Percentiles rank a stretch among this genome's conserved stretches.
Conservation (phyloP, 2,797 vertebrate genomes). For the Sebastes matsubarae region DNA sequence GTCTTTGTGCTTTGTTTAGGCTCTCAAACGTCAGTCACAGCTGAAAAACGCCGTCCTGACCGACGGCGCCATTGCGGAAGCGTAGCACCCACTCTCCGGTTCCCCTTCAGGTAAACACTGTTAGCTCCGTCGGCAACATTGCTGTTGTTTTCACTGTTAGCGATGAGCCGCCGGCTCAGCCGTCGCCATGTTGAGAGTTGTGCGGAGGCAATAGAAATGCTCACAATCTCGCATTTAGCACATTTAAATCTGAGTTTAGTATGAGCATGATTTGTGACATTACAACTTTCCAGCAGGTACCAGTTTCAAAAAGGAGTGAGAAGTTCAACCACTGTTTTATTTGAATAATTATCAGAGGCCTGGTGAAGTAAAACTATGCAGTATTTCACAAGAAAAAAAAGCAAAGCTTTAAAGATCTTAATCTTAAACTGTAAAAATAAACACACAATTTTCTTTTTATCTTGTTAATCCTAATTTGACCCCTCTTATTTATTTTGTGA, state of each 20-base stretch:
- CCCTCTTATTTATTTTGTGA: slow-evolving; percentile 2
- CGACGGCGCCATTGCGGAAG: background rate
- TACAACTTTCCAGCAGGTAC: background rate
- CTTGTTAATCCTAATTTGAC: slow-evolving; percentile 5
- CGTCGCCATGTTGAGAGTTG: too few species aligned
- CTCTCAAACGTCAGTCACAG: background rate
- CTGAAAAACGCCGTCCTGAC: background rate
- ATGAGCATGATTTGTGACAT: background rate
- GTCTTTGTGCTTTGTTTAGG: background rate
- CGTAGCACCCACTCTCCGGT: background rate
- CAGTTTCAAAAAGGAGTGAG: background rate
- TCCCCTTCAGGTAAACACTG: too few species aligned
- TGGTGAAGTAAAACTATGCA: background rate
- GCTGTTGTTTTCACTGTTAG: too few species aligned
- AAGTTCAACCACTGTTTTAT: background rate
- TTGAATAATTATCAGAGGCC: background rate
- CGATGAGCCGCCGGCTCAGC: rapidly evolving
- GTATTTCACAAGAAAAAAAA: background rate
- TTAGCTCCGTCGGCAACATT: too few species aligned
- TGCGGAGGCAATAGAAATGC: too few species aligned
- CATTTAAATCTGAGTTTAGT: too few species aligned
- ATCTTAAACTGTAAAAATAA: background rate
- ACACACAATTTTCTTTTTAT: background rate
- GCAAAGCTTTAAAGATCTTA: background rate
- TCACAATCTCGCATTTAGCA: too few species aligned